These are phyloP conservation scores for Microchirus variegatus DNA, from an alignment of 2,797 vertebrate genomes.

Conservation along the genomic window DNA sequence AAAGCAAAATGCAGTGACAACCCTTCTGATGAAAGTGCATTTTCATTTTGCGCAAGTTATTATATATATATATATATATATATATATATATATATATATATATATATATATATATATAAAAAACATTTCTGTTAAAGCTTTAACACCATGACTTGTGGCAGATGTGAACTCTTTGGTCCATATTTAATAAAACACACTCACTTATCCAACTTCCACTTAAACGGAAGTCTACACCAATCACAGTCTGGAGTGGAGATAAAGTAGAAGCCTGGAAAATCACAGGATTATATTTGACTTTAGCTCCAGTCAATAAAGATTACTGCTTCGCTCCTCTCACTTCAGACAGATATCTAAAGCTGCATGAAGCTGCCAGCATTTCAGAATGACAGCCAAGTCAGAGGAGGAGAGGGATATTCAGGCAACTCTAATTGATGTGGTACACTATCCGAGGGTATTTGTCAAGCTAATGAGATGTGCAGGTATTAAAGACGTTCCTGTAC, in stretches of 20 bases:
- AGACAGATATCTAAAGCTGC: conserved; percentile 47
- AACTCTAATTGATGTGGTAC: conserved; percentile 36
- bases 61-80: too few species aligned
- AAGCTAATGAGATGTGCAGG: conserved; percentile 28
- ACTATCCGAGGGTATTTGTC: conserved; percentile 32
- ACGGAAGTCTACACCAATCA: conserved; percentile 50
- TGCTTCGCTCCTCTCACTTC: conserved; percentile 34
- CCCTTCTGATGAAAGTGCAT: too few species aligned
- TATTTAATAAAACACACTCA: conserved; percentile 20
- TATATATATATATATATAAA: too few species aligned
- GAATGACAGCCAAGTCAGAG: conserved; percentile 33
- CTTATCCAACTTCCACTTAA: conserved; percentile 49
- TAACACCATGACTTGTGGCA: conserved; percentile 6
- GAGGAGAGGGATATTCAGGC: conserved; percentile 29
- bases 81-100: too few species aligned
- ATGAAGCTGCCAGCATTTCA: conserved; percentile 34
- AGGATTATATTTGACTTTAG: conserved; percentile 56
- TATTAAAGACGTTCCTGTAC: conserved; percentile 30
- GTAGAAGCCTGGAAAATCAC: conserved; percentile 42
- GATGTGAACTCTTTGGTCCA: conserved; percentile 2
- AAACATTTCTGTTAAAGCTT: not conserved
- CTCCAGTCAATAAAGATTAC: conserved; percentile 67
- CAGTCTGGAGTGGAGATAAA: conserved; percentile 38
- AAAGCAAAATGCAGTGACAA: too few species aligned
- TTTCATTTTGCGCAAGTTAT: not conserved